These are phyloP conservation scores for Agonum fuliginosum DNA, from an alignment of 2,888 invertebrate genomes.

Conservation along the genomic window DNA sequence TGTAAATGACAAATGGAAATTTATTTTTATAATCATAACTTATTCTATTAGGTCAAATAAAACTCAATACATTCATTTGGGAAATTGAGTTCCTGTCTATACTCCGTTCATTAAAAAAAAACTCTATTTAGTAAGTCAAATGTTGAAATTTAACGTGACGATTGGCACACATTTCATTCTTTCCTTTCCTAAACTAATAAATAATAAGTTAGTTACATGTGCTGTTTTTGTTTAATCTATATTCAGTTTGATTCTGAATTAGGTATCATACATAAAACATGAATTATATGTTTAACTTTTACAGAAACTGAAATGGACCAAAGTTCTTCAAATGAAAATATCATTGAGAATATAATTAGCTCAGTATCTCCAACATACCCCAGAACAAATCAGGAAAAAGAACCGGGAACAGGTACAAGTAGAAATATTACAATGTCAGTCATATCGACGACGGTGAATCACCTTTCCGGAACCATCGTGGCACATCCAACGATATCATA, in stretches of 20 bases:
- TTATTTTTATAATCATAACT: neutral
- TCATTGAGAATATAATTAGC: constrained; percentile 42
- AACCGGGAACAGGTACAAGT: neutral
- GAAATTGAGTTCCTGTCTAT: too few relatives aligned
- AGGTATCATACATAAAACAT: too few relatives aligned
- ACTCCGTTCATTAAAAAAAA: neutral
- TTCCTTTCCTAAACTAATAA: neutral
- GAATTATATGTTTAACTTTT: neutral
- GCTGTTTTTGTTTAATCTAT: too few relatives aligned
- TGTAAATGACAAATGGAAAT: neutral
- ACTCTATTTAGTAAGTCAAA: neutral
- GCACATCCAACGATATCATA: constrained; percentile 51
- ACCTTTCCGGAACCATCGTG: constrained; percentile 34
- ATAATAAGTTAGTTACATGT: neutral
- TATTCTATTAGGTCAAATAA: too few relatives aligned
- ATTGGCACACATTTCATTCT: too few relatives aligned
- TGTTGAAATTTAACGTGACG: too few relatives aligned
- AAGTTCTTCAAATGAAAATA: constrained; percentile 46
- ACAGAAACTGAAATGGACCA: constrained; percentile 37
- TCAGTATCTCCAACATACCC: constrained; percentile 27
- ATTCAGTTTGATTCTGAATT: too few relatives aligned
- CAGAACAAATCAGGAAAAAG: neutral
- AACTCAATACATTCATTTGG: too few relatives aligned
- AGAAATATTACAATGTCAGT: constrained; percentile 45
- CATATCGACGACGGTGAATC: constrained; percentile 40